These are phyloP conservation scores for Chinchilla lanigera DNA, from an alignment of 2,113 vertebrate species.

Conservation along the genomic window DNA sequence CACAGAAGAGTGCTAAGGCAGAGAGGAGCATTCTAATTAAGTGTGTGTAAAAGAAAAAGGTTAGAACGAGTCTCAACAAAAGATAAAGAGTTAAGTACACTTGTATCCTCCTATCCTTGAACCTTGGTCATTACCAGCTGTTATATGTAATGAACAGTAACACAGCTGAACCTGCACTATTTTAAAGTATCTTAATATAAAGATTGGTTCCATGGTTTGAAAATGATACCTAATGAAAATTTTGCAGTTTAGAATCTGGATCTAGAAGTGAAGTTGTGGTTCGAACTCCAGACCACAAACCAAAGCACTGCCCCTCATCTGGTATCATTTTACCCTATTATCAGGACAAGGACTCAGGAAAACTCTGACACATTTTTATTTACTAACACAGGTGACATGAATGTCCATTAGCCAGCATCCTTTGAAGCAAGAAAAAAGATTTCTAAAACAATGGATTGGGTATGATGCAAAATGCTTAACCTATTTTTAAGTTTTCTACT, in stretches of 20 bases:
- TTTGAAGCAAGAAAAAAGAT: neutral
- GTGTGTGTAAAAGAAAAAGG: neutral
- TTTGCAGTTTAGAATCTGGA: slow-evolving; percentile 26
- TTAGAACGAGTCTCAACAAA: neutral
- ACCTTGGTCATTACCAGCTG: neutral
- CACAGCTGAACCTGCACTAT: neutral
- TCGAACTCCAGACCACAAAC: neutral
- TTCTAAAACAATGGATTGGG: neutral
- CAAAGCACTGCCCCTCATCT: neutral
- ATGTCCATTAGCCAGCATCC: neutral
- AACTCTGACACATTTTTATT: neutral
- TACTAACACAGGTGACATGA: neutral
- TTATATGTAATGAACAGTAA: neutral
- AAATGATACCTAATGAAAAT: neutral
- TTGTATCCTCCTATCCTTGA: neutral
- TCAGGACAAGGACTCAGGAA: neutral
- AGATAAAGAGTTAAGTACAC: neutral
- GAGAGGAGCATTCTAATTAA: neutral
- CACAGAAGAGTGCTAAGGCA: neutral
- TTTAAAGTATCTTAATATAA: slow-evolving; percentile 36
- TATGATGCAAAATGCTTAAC: neutral
- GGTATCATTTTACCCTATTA: slow-evolving; percentile 1
- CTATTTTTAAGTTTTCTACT: slow-evolving; percentile 6
- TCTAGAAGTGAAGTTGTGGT: neutral
- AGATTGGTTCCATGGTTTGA: neutral